These are phyloP conservation scores for Ochropleura plecta DNA, from an alignment of 2,888 invertebrate species.

Conservation along the genomic window DNA sequence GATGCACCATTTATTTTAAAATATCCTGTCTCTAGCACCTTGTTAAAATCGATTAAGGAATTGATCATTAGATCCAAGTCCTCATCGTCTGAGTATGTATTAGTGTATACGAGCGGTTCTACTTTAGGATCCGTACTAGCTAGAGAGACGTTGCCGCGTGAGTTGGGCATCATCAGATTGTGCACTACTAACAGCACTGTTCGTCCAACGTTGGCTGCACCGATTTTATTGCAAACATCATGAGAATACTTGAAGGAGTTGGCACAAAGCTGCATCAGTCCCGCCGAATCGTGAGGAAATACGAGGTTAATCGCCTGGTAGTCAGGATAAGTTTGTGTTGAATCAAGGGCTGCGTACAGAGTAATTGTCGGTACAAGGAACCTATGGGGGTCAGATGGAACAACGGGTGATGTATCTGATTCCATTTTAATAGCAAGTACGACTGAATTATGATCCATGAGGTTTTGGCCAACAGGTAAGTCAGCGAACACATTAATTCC, in stretches of 20 bases:
- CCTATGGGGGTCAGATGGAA: not conserved
- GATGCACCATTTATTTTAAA: slow-evolving; percentile 62
- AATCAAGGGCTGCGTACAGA: slow-evolving; percentile 56
- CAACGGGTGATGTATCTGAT: not conserved
- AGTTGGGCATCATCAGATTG: slow-evolving; percentile 60
- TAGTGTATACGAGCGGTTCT: slow-evolving; percentile 51
- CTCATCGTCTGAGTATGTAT: slow-evolving; percentile 28
- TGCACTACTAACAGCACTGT: slow-evolving; percentile 36
- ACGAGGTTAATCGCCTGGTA: slow-evolving; percentile 65
- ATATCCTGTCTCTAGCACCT: slow-evolving; percentile 64
- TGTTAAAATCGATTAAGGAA: slow-evolving; percentile 66
- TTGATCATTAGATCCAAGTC: slow-evolving; percentile 67
- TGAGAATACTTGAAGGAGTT: slow-evolving; percentile 64
- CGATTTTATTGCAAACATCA: slow-evolving; percentile 67
- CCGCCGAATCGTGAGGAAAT: slow-evolving; percentile 56
- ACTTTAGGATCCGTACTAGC: slow-evolving; percentile 44
- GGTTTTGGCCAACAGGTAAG: slow-evolving; percentile 59
- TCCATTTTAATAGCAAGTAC: slow-evolving; percentile 24
- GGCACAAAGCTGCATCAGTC: slow-evolving; percentile 64
- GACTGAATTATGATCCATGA: slow-evolving; percentile 54
- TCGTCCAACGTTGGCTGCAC: slow-evolving; percentile 41
- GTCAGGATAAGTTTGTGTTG: slow-evolving; percentile 62
- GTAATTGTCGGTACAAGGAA: slow-evolving; percentile 62
- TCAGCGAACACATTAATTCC: slow-evolving; percentile 64
- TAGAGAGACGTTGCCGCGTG: slow-evolving; percentile 58